Conservation (phyloP, 2,113 vertebrate species). For the Ivindomyrus marchei region DNA sequence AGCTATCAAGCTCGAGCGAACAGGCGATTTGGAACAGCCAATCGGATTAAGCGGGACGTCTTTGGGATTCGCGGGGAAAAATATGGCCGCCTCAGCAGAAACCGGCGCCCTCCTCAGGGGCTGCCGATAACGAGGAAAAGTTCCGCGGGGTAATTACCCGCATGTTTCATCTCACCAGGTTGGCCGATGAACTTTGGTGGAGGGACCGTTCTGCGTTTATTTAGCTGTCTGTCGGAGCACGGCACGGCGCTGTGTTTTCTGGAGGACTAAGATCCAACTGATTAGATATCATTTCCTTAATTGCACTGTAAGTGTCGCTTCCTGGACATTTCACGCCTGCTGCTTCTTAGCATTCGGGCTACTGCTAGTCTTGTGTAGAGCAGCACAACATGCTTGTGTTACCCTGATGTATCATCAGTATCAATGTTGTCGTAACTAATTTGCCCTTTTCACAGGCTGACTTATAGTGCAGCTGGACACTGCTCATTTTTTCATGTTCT, state of each 20-base stretch:
- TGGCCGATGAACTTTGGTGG: not conserved
- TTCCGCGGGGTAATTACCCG: not conserved
- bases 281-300: not conserved
- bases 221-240: not conserved
- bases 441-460: not conserved
- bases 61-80: not conserved
- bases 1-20: not conserved
- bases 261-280: not conserved
- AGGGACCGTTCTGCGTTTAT: not conserved
- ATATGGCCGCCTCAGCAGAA: not conserved
- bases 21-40: slow-evolving; percentile 5
- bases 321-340: not conserved
- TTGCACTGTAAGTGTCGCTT: not conserved
- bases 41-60: not conserved
- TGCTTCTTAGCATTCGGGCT: not conserved
- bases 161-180: not conserved
- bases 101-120: not conserved
- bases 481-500: not conserved
- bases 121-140: not conserved
- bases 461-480: not conserved
- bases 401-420: not conserved
- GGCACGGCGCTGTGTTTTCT: not conserved
- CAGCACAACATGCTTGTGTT: not conserved
- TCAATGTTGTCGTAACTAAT: not conserved
- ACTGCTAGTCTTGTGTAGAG: not conserved